These are phyloP conservation scores for Potamarius usumacintae DNA, from an alignment of 2,113 vertebrate species.

Conservation along the genomic window DNA sequence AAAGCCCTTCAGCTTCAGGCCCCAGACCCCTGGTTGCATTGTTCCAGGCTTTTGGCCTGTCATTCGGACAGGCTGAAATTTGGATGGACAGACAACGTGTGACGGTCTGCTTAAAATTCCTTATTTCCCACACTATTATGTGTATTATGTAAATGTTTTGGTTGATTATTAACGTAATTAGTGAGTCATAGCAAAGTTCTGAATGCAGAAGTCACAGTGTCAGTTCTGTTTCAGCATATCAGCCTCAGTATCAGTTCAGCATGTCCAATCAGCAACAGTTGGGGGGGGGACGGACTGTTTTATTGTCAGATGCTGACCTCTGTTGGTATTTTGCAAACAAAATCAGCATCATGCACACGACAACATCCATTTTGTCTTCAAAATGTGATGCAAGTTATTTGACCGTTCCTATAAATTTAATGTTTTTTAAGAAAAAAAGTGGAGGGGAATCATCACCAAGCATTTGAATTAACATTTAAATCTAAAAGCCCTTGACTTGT, in stretches of 20 bases:
- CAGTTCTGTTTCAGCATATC: background rate
- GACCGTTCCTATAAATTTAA: background rate
- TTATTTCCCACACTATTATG: background rate
- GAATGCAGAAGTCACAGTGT: background rate
- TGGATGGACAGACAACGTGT: no score
- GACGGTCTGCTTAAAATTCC: no score
- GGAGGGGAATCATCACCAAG: background rate
- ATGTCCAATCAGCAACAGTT: background rate
- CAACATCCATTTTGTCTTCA: slow-evolving; percentile 4
- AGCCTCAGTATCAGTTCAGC: background rate
- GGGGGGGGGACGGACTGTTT: background rate
- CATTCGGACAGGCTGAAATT: no score
- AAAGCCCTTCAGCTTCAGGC: no score
- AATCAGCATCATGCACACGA: background rate
- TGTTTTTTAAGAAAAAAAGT: background rate
- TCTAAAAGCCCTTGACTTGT: background rate
- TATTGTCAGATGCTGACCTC: slow-evolving; percentile 38
- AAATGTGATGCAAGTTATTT: background rate
- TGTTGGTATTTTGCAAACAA: background rate
- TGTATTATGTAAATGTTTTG: background rate
- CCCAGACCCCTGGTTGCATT: no score
- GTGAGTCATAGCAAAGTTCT: background rate
- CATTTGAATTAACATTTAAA: background rate
- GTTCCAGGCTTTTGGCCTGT: no score
- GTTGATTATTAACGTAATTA: background rate